These are phyloP conservation scores for Phthorimaea operculella DNA, from an alignment of 1,140 invertebrate species.

Conservation along the genomic window DNA sequence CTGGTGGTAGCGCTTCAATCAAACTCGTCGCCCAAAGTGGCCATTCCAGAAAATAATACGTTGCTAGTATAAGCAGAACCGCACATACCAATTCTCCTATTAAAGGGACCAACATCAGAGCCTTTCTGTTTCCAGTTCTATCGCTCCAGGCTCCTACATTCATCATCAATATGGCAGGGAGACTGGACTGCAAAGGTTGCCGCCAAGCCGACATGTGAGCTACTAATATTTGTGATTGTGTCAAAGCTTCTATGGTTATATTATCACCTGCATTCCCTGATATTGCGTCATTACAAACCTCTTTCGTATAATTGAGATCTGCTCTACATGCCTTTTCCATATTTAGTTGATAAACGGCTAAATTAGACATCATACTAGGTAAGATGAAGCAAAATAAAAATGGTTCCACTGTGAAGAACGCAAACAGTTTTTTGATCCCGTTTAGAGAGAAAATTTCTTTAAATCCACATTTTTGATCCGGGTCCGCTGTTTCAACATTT, in stretches of 20 bases:
- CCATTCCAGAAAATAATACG: constrained; percentile 66
- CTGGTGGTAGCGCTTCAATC: constrained; percentile 65
- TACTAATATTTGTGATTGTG: constrained; percentile 60
- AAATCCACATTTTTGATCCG: constrained; percentile 11
- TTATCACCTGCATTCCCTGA: constrained; percentile 36
- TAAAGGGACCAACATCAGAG: constrained; percentile 68
- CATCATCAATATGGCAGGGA: constrained; percentile 70
- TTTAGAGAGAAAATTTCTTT: constrained; percentile 9
- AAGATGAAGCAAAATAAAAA: constrained; percentile 67
- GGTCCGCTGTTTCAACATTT: neutral
- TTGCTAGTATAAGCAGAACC: constrained; percentile 63
- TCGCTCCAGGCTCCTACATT: constrained; percentile 75
- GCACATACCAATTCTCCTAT: constrained; percentile 64
- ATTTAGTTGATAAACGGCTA: constrained; percentile 70
- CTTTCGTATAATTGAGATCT: constrained; percentile 65
- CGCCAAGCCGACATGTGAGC: constrained; percentile 68
- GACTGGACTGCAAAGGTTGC: constrained; percentile 64
- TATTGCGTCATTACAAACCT: constrained; percentile 63
- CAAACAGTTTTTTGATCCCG: constrained; percentile 15
- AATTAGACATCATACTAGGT: constrained; percentile 59
- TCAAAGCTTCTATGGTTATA: constrained; percentile 34
- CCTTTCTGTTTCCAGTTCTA: constrained; percentile 69
- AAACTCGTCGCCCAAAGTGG: constrained; percentile 66
- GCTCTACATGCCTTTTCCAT: constrained; percentile 72
- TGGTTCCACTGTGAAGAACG: constrained; percentile 68